phyloP scores from a whole-genome alignment of 2,797 vertebrate genomes.

The Ctenochaetus hawaiiensis region DNA sequence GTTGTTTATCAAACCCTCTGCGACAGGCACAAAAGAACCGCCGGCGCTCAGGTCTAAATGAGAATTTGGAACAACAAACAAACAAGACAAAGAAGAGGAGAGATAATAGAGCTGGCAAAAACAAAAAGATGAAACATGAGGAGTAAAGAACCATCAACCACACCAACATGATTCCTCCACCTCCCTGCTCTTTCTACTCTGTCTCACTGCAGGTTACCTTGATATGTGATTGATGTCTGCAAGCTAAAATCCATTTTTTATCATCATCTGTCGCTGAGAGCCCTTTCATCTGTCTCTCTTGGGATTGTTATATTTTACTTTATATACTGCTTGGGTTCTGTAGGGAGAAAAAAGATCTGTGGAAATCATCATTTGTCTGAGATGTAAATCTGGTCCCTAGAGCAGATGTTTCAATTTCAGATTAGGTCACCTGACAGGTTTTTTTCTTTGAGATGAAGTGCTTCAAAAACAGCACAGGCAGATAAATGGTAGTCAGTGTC shows the following conservation, averaged over 20 bases:
- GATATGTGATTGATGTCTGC: conserved; percentile 57
- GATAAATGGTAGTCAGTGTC: conserved; percentile 5
- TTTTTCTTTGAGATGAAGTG: conserved; percentile 2
- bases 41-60: conserved; percentile 12
- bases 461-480: conserved; percentile 22
- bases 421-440: conserved; percentile 42
- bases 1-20: conserved; percentile 10
- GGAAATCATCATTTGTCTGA: conserved; percentile 31
- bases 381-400: conserved; percentile 49
- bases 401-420: conserved; percentile 47
- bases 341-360: conserved; percentile 29
- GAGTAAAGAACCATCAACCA: conserved; percentile 22
- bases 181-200: conserved; percentile 24
- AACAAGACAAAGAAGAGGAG: conserved; percentile 27
- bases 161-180: conserved; percentile 22
- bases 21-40: conserved; percentile 17
- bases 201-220: conserved; percentile 58
- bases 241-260: conserved; percentile 59
- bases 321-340: conserved; percentile 36
- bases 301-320: conserved; percentile 21
- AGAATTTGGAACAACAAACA: conserved; percentile 16
- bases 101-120: conserved; percentile 11
- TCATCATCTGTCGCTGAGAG: conserved; percentile 53
- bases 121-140: conserved; percentile 27
- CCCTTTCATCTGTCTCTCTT: conserved; percentile 51